Percentiles rank a stretch among this genome's conserved stretches.
Evolutionary conservation across 2,888 invertebrate species (phyloP).

Genomic region (Trisateles emortualis): DNA sequence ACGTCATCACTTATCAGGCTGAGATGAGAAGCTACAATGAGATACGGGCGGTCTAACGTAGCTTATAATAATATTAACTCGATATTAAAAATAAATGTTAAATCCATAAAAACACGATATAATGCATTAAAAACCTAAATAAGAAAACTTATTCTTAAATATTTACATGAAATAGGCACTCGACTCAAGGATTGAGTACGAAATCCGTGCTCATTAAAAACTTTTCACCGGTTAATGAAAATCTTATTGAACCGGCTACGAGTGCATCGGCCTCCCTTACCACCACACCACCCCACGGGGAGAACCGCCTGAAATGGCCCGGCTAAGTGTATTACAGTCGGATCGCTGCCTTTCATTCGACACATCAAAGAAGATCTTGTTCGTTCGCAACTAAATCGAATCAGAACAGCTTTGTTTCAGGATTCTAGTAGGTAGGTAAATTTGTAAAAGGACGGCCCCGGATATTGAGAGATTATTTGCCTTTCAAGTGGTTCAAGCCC

Average conservation of each 20-base stretch:
- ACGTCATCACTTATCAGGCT: too few species aligned
- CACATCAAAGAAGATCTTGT: conserved; percentile 85
- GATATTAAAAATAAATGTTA: not conserved
- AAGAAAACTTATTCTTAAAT: conserved; percentile 14
- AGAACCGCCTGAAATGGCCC: conserved; percentile 75
- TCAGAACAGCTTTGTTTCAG: conserved; percentile 82
- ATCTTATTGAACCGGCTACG: conserved; percentile 80
- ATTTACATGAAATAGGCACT: conserved; percentile 45
- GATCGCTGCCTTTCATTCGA: conserved; percentile 86
- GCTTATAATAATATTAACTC: too few species aligned
- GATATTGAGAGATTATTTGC: conserved; percentile 50
- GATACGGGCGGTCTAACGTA: too few species aligned
- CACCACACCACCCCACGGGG: conserved; percentile 42
- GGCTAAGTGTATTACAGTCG: conserved; percentile 85
- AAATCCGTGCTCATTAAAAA: conserved; percentile 82
- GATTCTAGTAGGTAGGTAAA: conserved; percentile 71
- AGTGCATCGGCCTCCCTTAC: conserved; percentile 63
- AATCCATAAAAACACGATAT: not conserved
- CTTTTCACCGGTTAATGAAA: conserved; percentile 85
- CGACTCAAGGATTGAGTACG: conserved; percentile 63
- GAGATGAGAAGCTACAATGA: too few species aligned
- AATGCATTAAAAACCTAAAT: not conserved
- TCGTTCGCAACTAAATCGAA: conserved; percentile 82
- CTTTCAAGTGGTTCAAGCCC: conserved; percentile 38
- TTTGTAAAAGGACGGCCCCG: conserved; percentile 59